phyloP scores from a whole-genome alignment of 2,888 invertebrate species.

The Brachynemurus nebulosus region DNA sequence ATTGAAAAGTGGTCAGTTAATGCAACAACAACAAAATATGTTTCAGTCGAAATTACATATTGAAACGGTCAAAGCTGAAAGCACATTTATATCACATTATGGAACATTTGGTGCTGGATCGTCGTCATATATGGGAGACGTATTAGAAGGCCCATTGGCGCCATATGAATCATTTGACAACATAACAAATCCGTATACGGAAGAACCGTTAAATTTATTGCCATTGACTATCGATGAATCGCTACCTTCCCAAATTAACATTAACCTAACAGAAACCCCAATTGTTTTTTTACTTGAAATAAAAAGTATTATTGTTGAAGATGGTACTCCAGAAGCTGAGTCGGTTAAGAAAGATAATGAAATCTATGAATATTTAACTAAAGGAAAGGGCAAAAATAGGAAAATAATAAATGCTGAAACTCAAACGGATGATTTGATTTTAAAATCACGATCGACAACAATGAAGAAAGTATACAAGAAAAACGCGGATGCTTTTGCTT shows the following conservation, averaged over 20 bases:
- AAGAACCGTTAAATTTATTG: constrained; percentile 1
- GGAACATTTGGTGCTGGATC: not conserved
- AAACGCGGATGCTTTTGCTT: constrained; percentile 50
- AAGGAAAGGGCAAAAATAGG: constrained; percentile 50
- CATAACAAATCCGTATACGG: constrained; percentile 6
- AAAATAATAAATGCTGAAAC: constrained; percentile 53
- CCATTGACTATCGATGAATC: constrained; percentile 15
- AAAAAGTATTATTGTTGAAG: constrained; percentile 45
- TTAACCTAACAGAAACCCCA: constrained; percentile 52
- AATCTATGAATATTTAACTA: constrained; percentile 50
- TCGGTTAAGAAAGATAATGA: constrained; percentile 46
- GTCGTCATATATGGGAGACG: not conserved
- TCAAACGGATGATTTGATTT: constrained; percentile 47
- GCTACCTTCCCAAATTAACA: constrained; percentile 42
- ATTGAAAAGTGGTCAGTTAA: too few relatives aligned
- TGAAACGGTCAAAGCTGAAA: constrained; percentile 12
- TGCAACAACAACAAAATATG: constrained; percentile 6
- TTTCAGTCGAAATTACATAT: constrained; percentile 14
- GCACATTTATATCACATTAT: constrained; percentile 10
- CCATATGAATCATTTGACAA: not conserved
- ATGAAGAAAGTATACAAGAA: constrained; percentile 38
- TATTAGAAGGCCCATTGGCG: not conserved
- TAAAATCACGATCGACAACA: constrained; percentile 50
- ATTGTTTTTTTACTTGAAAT: constrained; percentile 49
- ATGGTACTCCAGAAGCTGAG: constrained; percentile 42